These are phyloP conservation scores for Galaxias olidus DNA, from an alignment of 2,797 vertebrate species.

Conservation along the genomic window DNA sequence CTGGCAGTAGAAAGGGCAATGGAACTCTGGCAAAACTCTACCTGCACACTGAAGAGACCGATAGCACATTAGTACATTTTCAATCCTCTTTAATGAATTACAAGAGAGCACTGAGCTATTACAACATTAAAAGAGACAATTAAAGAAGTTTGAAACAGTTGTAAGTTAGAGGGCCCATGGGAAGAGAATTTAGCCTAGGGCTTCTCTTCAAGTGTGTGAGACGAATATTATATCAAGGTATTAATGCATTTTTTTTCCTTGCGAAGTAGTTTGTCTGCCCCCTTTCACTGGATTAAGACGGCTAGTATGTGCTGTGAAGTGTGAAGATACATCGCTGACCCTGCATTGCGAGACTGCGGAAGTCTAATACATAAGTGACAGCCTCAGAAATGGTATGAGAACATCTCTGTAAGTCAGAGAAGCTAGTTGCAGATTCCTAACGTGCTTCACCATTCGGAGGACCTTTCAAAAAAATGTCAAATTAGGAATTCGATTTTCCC, in stretches of 20 bases:
- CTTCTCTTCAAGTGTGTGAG: slow-evolving; percentile 55
- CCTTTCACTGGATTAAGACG: too few relatives aligned
- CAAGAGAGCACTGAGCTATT: background rate
- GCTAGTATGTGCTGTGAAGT: background rate
- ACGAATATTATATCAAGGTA: slow-evolving; percentile 63
- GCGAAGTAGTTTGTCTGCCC: slow-evolving; percentile 34
- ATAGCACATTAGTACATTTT: background rate
- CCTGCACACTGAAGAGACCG: slow-evolving; percentile 38
- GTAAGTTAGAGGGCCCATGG: slow-evolving; percentile 28
- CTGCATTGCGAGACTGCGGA: slow-evolving; percentile 19
- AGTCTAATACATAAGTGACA: slow-evolving; percentile 27
- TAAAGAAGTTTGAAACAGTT: slow-evolving; percentile 4
- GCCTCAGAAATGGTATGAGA: slow-evolving; percentile 17
- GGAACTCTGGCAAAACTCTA: slow-evolving; percentile 50
- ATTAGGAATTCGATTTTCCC: slow-evolving; percentile 61
- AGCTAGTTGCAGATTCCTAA: slow-evolving; percentile 40
- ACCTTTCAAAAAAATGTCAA: slow-evolving; percentile 57
- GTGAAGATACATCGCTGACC: background rate
- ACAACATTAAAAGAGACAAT: background rate
- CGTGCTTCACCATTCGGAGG: slow-evolving; percentile 45
- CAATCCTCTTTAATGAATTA: background rate
- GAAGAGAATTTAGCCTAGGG: slow-evolving; percentile 50
- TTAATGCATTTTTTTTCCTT: too few relatives aligned
- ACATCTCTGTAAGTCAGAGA: slow-evolving; percentile 14
- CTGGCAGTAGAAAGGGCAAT: slow-evolving; percentile 30